Conservation (phyloP, 2,113 vertebrate species). For the Artemisiospiza belli region DNA sequence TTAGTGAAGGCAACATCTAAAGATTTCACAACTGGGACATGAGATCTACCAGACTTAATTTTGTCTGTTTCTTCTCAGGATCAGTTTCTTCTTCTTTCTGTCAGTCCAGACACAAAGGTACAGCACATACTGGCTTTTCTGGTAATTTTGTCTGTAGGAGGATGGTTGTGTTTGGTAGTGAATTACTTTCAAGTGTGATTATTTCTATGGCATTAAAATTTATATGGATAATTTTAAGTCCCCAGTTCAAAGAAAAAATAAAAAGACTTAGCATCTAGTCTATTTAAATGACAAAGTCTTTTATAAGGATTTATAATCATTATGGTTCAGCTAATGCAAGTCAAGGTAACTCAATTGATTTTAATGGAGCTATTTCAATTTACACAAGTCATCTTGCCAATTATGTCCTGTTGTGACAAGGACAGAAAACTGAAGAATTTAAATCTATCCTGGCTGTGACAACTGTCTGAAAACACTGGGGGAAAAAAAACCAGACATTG, state of each 20-base stretch:
- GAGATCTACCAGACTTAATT: background rate
- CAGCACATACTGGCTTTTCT: background rate
- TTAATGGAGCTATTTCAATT: background rate
- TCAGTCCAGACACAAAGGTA: background rate
- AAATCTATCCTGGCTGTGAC: background rate
- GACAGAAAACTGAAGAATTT: background rate
- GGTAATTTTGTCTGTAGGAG: background rate
- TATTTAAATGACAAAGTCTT: background rate
- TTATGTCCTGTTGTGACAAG: background rate
- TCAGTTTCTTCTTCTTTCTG: background rate
- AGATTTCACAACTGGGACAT: background rate
- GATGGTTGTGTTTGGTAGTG: background rate
- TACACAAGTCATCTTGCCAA: background rate
- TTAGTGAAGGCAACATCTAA: background rate
- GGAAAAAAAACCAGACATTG: background rate
- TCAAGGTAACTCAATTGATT: background rate
- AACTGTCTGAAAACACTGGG: background rate
- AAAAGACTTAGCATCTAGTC: background rate
- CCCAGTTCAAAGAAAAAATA: background rate
- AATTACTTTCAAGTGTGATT: background rate
- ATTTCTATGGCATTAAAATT: background rate
- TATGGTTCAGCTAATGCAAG: background rate
- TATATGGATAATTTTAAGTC: background rate
- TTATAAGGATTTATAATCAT: background rate
- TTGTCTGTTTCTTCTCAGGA: background rate